A percentile compares a stretch with the other conserved stretches of the same genome.
Conservation (phyloP, 2,888 invertebrate genomes). For the Leptinotarsa peninsularis region DNA sequence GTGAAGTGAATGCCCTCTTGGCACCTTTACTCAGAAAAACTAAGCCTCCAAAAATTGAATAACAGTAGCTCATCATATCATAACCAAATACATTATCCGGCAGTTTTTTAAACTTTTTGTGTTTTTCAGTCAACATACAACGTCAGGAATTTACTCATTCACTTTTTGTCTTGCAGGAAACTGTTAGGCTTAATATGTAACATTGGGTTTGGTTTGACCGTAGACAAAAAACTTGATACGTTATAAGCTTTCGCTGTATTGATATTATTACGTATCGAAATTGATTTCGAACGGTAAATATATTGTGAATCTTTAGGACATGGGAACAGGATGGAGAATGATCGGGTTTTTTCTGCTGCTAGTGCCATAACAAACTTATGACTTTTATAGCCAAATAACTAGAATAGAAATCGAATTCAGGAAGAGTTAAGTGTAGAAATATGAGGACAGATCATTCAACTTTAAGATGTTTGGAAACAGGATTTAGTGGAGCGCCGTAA, state of each 20-base stretch:
- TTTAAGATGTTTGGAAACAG: no score
- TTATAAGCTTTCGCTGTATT: background rate
- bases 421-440: no score
- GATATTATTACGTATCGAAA: background rate
- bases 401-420: no score
- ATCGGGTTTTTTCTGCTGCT: no score
- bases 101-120: background rate
- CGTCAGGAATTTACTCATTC: background rate
- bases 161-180: background rate
- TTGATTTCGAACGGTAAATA: constrained; percentile 3
- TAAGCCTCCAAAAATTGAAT: background rate
- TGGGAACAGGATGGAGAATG: background rate
- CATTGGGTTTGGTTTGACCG: background rate
- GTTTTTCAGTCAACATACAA: background rate
- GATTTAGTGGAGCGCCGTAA: no score
- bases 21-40: background rate
- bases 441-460: no score
- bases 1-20: no score
- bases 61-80: constrained; percentile 6
- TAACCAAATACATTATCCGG: background rate
- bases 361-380: no score
- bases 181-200: constrained; percentile 6
- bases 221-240: background rate
- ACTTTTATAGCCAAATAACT: no score
- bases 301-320: background rate